Evolutionary conservation across 2,888 invertebrate genomes (phyloP), one percentile per base, ranked within the genome.

Genomic region (Leptogaster cylindrica): DNA sequence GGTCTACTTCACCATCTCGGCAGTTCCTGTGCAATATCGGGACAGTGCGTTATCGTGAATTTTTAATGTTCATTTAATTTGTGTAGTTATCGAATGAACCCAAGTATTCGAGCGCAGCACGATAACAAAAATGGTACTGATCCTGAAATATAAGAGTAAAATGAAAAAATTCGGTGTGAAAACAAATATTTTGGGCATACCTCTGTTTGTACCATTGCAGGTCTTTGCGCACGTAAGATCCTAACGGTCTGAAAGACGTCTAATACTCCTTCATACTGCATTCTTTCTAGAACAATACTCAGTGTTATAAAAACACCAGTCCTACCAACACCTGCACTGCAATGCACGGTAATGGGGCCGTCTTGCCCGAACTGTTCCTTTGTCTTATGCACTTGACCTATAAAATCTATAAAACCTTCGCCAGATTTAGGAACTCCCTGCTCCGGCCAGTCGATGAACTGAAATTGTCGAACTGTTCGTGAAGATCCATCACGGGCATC

Each of bases 321-420:
- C 75, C 99, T 88, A 0, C 99, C 99, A 67, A 98, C 98, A 46
- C 99, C 99, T 74, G 97, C 97, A 79, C 96, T 96, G 89, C 96
- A 96, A 82, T 98, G 97, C 23, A 98, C 98, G 52, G 97, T 95
- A 71, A 99, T 99, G 0, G 99, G 99, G 6, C 99, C 99, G 77
- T 97, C 98, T 79, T 97, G 97, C 4, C 99, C 99, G 80, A 99
- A 99, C 81, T 99, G 98, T 78, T 97, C 97, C 83, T 99, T 99
- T 63, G 99, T 99, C 83, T 98, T 98, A 84, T 99, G 99, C 52
- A 99, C 97, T 81, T 99, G 98, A 5, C 97, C 97, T 74, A 99
- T 94, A 83, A 99, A 99, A 82, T 99, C 98, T 74, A 99, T 97
- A 83, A 99, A 99, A 39, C 96, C 96, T 79, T 99, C 99, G 0